Conservation (phyloP, 2,113 vertebrate species). For the Marmota monax region DNA sequence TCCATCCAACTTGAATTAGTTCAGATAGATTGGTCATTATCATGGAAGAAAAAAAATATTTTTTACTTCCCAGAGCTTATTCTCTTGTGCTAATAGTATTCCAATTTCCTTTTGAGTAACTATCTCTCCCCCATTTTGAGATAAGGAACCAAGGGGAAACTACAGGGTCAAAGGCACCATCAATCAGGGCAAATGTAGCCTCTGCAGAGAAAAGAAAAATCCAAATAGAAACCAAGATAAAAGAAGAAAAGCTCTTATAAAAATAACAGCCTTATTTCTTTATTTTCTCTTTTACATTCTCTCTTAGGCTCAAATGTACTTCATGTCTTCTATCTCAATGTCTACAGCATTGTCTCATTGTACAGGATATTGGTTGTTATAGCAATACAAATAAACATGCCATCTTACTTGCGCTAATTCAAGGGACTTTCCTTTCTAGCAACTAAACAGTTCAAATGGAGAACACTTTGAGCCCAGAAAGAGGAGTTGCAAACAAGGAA, state of each 20-base stretch:
- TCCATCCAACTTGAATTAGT: conserved; percentile 15
- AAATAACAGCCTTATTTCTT: background rate
- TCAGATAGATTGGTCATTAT: conserved; percentile 2
- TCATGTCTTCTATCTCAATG: conserved; percentile 22
- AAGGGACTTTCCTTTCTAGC: background rate
- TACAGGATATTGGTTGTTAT: background rate
- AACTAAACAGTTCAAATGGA: background rate
- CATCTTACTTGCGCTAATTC: conserved; percentile 31
- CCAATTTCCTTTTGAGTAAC: conserved; percentile 16
- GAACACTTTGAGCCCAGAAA: conserved; percentile 22
- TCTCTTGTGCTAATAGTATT: background rate
- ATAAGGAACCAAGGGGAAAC: background rate
- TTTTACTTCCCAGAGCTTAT: background rate
- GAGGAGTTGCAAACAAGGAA: background rate
- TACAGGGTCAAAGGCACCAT: background rate
- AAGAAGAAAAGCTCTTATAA: background rate
- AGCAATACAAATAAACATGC: background rate
- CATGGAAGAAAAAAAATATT: background rate
- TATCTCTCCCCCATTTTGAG: background rate
- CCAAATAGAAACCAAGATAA: background rate
- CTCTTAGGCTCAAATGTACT: background rate
- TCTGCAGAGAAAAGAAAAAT: background rate
- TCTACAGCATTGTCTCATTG: background rate
- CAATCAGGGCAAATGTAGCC: background rate
- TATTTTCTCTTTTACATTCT: background rate